Evolutionary conservation across 2,113 vertebrate species (phyloP).

Genomic region (Antechinus stuartii): DNA sequence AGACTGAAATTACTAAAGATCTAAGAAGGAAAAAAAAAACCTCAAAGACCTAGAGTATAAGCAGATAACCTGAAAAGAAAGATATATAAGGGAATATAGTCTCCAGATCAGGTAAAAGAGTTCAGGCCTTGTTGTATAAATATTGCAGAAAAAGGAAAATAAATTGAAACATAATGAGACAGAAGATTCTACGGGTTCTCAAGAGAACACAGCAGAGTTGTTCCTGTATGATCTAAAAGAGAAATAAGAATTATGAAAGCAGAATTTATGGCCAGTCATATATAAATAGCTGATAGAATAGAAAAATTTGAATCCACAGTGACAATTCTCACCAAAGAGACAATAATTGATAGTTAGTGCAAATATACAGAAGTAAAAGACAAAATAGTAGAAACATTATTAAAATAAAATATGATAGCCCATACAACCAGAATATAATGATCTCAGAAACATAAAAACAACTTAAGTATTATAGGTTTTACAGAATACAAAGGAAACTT

Average conservation of each 20-base stretch:
- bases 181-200: neutral
- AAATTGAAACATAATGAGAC: neutral
- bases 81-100: neutral
- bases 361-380: neutral
- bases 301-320: neutral
- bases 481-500: neutral
- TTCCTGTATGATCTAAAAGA: neutral
- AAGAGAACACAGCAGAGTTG: neutral
- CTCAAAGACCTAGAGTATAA: neutral
- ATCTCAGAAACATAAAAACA: neutral
- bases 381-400: neutral
- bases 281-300: neutral
- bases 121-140: neutral
- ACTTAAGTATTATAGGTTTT: neutral
- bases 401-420: neutral
- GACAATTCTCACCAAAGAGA: neutral
- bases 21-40: neutral
- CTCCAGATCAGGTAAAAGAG: neutral
- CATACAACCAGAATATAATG: neutral
- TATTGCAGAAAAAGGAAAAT: neutral
- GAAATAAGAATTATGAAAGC: neutral
- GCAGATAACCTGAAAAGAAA: neutral
- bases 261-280: neutral
- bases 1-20: neutral
- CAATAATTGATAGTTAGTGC: neutral